These are phyloP conservation scores for Pipistrellus pygmaeus DNA, from an alignment of 2,797 vertebrate species.

Conservation along the genomic window DNA sequence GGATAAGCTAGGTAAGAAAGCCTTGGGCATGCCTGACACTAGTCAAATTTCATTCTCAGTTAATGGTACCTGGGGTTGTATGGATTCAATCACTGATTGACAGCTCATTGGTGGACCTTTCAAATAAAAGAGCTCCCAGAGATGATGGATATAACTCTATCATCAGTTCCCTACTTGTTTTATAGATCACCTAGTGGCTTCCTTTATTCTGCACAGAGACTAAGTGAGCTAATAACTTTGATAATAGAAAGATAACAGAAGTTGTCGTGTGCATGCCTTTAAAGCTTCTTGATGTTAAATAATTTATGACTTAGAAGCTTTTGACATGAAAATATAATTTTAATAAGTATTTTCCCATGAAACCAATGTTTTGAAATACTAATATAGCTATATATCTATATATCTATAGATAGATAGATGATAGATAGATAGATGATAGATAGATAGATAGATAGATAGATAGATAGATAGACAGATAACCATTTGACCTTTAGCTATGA, in stretches of 20 bases:
- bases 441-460: no score
- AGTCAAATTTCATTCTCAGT: constrained; percentile 59
- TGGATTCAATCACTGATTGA: constrained; percentile 15
- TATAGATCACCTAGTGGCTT: background rate
- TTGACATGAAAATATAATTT: background rate
- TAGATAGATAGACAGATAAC: no score
- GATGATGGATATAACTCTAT: background rate
- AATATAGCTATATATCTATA: no score
- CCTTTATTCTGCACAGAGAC: background rate
- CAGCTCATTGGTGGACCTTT: constrained; percentile 37
- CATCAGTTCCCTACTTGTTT: background rate
- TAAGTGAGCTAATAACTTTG: background rate
- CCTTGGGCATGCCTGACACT: constrained; percentile 35
- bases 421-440: no score
- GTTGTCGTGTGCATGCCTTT: background rate
- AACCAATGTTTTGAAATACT: no score
- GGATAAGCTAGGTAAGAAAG: constrained; percentile 58
- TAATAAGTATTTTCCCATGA: background rate
- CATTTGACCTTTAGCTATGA: no score
- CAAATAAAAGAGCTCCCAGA: background rate
- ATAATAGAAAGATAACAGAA: background rate
- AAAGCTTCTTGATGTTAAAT: background rate
- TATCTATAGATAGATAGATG: no score
- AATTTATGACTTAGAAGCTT: constrained; percentile 18
- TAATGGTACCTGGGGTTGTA: background rate